Conservation (phyloP, 2,888 invertebrate species). For the Drepanosiphum platanoidis region DNA sequence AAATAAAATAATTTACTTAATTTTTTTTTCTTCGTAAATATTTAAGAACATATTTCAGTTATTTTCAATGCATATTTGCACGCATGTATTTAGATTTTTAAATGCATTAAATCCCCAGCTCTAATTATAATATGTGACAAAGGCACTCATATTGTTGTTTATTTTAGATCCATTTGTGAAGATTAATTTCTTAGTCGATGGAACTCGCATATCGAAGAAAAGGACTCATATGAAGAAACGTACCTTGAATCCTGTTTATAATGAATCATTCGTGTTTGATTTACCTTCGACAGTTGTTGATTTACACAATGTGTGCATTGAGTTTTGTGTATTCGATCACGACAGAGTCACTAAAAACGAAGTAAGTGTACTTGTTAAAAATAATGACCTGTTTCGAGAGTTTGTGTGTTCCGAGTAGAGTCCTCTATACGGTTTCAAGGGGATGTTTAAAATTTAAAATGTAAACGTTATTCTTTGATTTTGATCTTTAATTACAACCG, state of each 20-base stretch:
- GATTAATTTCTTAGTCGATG: slow-evolving; percentile 95
- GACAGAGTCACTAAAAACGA: slow-evolving; percentile 98
- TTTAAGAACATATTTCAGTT: too few relatives aligned
- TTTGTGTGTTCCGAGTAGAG: too few relatives aligned
- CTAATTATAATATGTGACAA: background rate
- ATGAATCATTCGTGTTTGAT: slow-evolving; percentile 98
- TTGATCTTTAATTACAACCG: too few relatives aligned
- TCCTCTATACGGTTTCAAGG: background rate
- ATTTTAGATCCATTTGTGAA: slow-evolving; percentile 92
- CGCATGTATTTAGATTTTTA: too few relatives aligned
- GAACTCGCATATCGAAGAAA: slow-evolving; percentile 98
- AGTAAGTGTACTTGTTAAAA: slow-evolving; percentile 72
- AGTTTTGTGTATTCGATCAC: slow-evolving; percentile 93
- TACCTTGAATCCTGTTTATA: slow-evolving; percentile 97
- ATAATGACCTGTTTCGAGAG: too few relatives aligned
- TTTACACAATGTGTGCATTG: slow-evolving; percentile 84
- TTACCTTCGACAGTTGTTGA: slow-evolving; percentile 84
- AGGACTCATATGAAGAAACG: slow-evolving; percentile 99
- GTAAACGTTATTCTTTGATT: too few relatives aligned
- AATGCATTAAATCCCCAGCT: background rate
- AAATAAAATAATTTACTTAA: too few relatives aligned
- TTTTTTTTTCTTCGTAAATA: too few relatives aligned
- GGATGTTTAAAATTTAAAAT: background rate
- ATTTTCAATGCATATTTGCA: too few relatives aligned
- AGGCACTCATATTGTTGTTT: background rate